Evolutionary conservation across 2,888 invertebrate species (phyloP), one percentile per base, ranked within the genome.

Genomic region (Drosophila stalkeri): DNA sequence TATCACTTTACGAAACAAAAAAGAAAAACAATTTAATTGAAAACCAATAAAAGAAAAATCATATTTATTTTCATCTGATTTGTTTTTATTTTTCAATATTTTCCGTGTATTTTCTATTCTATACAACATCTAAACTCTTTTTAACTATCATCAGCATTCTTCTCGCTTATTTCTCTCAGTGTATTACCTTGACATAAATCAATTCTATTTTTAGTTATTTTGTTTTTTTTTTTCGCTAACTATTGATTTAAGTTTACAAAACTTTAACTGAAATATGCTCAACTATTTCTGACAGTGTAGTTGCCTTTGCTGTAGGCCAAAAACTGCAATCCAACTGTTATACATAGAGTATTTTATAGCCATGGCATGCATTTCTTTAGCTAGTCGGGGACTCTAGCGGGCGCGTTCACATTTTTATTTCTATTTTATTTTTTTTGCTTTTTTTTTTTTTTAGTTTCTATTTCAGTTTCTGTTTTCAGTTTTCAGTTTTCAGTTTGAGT

Each of bases 311-410:
- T 77, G 68, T 61, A 73, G 71, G 70, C 67, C 44, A 75, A 70
- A 60, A 83, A 87, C 59, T 83, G 84, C 84, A 83, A 67, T 73
- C 49, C 63, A 79, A 46, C 67, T 64, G 47, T 56, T 47, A 39
- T 65, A 52, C 46, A 69, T 63, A 67, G 72, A 77, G 75, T 86
- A 80, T 77, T 88, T 82, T 75, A 81, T 75, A 77, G 77, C 72
- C 82, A 64, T 77, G 82, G 73, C 80, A 74, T 82, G 85, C 72
- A 75, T 87, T 89, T 74, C 87, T 73, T 89, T 79, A 61, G 64
- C 77, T 59, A 33, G 76, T 54, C 59, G 60, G 69, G 65, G 47
- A 60, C 56, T 68, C 77, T 37, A 20, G 52, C 54, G 37, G 23
- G 71, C 69, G 72, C 70, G 51, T 71, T 78, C 69, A 75, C 54